Percentiles rank a stretch among this genome's conserved stretches.
These are phyloP conservation scores for Oxyscelio sp. DNA, from an alignment of 2,888 invertebrate species.

Conservation along the genomic window DNA sequence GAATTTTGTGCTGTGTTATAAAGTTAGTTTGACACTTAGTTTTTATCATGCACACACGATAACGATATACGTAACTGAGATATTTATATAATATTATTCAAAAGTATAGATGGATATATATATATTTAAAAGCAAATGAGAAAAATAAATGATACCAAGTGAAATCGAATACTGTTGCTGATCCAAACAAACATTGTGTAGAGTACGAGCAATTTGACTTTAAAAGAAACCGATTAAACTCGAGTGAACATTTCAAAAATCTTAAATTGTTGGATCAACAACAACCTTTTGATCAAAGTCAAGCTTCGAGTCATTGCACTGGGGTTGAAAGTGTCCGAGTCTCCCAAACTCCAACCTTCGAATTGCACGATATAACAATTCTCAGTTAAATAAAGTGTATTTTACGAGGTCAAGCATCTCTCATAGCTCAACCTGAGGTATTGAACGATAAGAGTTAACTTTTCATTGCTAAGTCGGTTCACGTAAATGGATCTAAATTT, in stretches of 20 bases:
- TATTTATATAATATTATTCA: constrained; percentile 82
- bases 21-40: constrained; percentile 87
- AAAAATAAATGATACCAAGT: background rate
- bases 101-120: constrained; percentile 77
- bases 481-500: constrained; percentile 51
- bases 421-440: constrained; percentile 19
- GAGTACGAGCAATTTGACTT: constrained; percentile 2
- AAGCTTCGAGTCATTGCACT: constrained; percentile 62
- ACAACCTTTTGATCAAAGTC: constrained; percentile 41
- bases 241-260: constrained; percentile 4
- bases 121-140: constrained; percentile 71
- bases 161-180: constrained; percentile 53
- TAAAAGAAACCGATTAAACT: background rate
- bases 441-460: constrained; percentile 36
- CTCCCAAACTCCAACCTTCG: constrained; percentile 40
- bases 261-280: constrained; percentile 53
- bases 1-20: constrained; percentile 88
- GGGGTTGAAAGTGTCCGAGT: constrained; percentile 41
- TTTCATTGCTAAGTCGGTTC: constrained; percentile 27
- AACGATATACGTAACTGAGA: constrained; percentile 87
- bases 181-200: constrained; percentile 54
- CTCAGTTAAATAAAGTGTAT: constrained; percentile 41
- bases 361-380: constrained; percentile 45
- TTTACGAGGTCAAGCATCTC: constrained; percentile 29
- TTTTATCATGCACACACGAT: constrained; percentile 82